These are phyloP conservation scores for Philypnodon macrostomus DNA, from an alignment of 2,797 vertebrate genomes.

Conservation along the genomic window DNA sequence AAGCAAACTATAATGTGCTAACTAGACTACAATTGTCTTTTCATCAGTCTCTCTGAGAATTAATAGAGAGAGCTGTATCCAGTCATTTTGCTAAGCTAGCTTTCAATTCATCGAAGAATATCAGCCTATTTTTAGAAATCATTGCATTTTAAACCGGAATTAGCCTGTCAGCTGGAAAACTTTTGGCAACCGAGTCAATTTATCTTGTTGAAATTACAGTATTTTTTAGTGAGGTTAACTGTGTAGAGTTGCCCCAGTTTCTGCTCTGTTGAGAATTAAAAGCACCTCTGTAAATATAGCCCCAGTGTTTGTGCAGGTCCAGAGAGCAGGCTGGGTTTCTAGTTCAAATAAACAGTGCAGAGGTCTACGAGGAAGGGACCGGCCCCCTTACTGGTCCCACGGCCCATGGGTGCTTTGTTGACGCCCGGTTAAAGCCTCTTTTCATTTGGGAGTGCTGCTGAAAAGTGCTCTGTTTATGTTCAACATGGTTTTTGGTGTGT, in stretches of 20 bases:
- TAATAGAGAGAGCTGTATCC: too few relatives aligned
- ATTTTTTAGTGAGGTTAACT: too few relatives aligned
- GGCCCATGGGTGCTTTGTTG: constrained; percentile 79
- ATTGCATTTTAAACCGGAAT: too few relatives aligned
- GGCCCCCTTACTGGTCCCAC: constrained; percentile 63
- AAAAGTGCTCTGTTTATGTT: constrained; percentile 56
- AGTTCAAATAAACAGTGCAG: constrained; percentile 82
- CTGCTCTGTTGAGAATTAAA: constrained; percentile 77
- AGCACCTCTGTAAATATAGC: constrained; percentile 78
- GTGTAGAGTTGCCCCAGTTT: constrained; percentile 58
- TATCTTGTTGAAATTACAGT: too few relatives aligned
- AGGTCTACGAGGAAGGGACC: constrained; percentile 73
- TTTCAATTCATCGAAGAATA: too few relatives aligned
- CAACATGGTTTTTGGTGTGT: constrained; percentile 39
- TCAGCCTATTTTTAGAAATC: too few relatives aligned
- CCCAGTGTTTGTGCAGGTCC: constrained; percentile 71
- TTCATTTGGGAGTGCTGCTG: constrained; percentile 61
- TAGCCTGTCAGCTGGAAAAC: too few relatives aligned
- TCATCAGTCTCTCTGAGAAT: too few relatives aligned
- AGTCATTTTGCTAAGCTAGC: too few relatives aligned
- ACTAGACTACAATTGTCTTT: too few relatives aligned
- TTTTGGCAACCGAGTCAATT: too few relatives aligned
- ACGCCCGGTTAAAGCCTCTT: constrained; percentile 71
- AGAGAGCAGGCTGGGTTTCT: constrained; percentile 77
- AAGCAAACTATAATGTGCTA: too few relatives aligned